Conservation (phyloP, 2,888 invertebrate genomes). For the Heteromyza rotundicornis region DNA sequence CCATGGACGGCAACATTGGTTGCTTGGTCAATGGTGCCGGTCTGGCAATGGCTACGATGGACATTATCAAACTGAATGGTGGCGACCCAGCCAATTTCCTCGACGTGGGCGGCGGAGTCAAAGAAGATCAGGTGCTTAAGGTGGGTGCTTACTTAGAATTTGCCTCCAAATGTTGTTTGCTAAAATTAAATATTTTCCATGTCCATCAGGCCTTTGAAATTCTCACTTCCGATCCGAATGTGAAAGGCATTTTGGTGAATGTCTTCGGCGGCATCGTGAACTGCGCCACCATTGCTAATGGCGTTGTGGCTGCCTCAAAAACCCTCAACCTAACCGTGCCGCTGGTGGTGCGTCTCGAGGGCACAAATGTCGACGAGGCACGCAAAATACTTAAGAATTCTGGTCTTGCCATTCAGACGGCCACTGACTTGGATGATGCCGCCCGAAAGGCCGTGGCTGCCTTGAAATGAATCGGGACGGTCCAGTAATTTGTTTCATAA, state of each 20-base stretch:
- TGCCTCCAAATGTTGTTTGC: no score
- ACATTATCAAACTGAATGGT: constrained; percentile 95
- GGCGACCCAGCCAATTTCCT: constrained; percentile 98
- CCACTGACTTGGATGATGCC: constrained; percentile 89
- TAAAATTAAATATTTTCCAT: no score
- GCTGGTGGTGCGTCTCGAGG: constrained; percentile 92
- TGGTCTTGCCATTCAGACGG: constrained; percentile 81
- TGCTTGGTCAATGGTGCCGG: constrained; percentile 97
- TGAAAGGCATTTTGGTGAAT: constrained; percentile 95
- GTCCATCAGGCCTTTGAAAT: constrained; percentile 96
- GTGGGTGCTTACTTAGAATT: no score
- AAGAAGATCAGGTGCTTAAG: constrained; percentile 90
- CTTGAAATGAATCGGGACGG: constrained; percentile 35
- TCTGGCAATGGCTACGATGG: constrained; percentile 99
- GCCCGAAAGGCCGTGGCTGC: constrained; percentile 82
- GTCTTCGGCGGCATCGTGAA: constrained; percentile 99
- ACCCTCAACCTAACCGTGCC: constrained; percentile 82
- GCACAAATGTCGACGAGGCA: constrained; percentile 88
- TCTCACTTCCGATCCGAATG: constrained; percentile 83
- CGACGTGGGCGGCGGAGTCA: constrained; percentile 96
- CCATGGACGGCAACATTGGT: constrained; percentile 97
- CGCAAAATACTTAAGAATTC: constrained; percentile 82
- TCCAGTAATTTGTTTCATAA: background rate
- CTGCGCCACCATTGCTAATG: constrained; percentile 95
- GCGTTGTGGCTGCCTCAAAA: constrained; percentile 88